Evolutionary conservation across 2,797 vertebrate species (phyloP), one percentile per base, ranked within the genome.

Genomic region (Sebastes itinus): DNA sequence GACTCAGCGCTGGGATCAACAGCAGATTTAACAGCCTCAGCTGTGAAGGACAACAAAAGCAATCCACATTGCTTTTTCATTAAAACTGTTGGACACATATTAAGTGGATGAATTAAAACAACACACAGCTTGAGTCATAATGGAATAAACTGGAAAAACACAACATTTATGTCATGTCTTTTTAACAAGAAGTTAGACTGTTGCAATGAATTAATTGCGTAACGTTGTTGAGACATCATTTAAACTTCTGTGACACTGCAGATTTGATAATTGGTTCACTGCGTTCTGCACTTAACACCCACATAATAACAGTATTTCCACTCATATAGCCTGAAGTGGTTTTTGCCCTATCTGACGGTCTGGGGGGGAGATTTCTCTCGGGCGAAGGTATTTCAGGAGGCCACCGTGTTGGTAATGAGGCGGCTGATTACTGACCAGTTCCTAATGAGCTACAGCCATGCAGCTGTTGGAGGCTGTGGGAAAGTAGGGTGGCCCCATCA

Each of bases 401-500:
- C 78, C 89, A 90, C 86, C 86, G 61, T 69, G 88, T 80, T 83
- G 84, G 86, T 92, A 91, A 94, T 92, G 90, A 91, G 86, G 88
- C 78, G 73, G 65, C 75, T 94, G 89, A 89, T 92, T 95, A 94
- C 86, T 95, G 92, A 92, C 81, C 81, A 91, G 63, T 60, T 87
- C 85, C 78, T 91, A 89, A 94, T 92, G 75, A 88, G 93, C 82
- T 84, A 85, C 82, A 88, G 73, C 86, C 86, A 87, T 69, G 92
- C 92, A 96, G 92, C 94, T 96, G 92, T 88, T 91, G 90, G 86
- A 88, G 67, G 80, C 83, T 94, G 91, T 93, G 94, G 91, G 92
- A 96, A 95, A 92, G 86, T 91, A 81, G 80, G 66, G 76, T 35
- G 13, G 87, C 71, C 80, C 86, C 82, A 30, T 91, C 90, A 94